Base-by-base conservation (phyloP, 2,113 vertebrate species). In the Malurus melanocephalus region DNA sequence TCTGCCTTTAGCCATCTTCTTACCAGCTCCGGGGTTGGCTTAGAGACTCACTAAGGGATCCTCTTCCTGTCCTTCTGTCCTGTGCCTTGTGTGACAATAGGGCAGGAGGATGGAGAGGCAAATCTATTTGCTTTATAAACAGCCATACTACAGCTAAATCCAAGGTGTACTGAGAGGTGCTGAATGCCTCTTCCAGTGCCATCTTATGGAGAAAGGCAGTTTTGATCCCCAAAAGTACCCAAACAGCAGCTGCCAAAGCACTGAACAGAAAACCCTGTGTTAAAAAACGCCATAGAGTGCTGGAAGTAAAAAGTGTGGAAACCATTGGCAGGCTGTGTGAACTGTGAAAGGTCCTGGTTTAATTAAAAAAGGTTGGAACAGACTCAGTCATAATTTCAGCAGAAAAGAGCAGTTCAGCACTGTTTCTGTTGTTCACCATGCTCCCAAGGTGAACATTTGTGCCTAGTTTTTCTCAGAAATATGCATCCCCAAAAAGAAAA, bases 361-460 rank as follows among this genome's bases (percentile, higher is more conserved):
- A 75, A 85, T 65, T 79, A 21, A 75, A 85, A 87, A 84, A 80
- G 16, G 65, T 40, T 77, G 42, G 51, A 85, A 82, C 55, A 65
- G 33, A 55, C 35, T 32, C 38, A 55, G 79, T 28, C 21, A 10
- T 68, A 82, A 80, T 91, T 93, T 87, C 51, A 80, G 72, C 21
- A 77, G 51, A 89, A 87, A 89, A 73, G 17, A 73, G 64, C 51
- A 80, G 23, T 80, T 80, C 60, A 89, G 75, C 68, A 82, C 38
- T 16, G 68, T 51, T 93, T 46, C 64, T 73, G 21, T 48, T 86
- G 49, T 55, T 94, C 23, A 30, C 20, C 10, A 15, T 40, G 60
- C 32, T 95, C 72, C 75, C 72, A 80, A 73, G 79, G 72, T 66
- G 23, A 85, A 64, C 38, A n/a, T 85, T 49, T 89, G 32, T 16